Evolutionary conservation across 2,888 invertebrate species (phyloP).

Genomic region (Arctia plantaginis): DNA sequence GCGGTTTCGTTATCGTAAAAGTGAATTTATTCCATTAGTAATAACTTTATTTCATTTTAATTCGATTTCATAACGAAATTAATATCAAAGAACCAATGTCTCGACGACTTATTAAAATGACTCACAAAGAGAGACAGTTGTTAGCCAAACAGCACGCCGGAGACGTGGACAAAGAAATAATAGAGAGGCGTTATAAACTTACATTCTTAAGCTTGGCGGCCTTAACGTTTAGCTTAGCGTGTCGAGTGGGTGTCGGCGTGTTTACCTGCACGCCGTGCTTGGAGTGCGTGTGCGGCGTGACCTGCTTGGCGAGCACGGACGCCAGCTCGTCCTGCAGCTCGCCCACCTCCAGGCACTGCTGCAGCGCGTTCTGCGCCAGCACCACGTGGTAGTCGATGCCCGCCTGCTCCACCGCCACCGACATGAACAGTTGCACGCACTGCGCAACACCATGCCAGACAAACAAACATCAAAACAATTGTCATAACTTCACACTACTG

Average conservation of each 20-base stretch:
- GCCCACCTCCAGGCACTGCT: constrained; percentile 93
- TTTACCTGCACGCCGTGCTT: constrained; percentile 94
- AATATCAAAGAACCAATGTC: background rate
- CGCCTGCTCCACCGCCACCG: constrained; percentile 97
- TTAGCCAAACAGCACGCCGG: constrained; percentile 32
- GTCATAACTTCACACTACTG: no score
- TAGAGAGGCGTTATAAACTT: constrained; percentile 58
- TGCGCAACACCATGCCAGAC: constrained; percentile 64
- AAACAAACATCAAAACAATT: background rate
- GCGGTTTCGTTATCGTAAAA: no score
- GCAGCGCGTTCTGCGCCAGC: constrained; percentile 97
- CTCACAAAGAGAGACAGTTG: background rate
- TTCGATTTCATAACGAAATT: background rate
- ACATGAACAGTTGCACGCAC: constrained; percentile 98
- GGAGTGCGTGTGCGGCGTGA: constrained; percentile 93
- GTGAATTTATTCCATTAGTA: background rate
- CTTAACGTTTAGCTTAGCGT: constrained; percentile 63
- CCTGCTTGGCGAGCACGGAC: constrained; percentile 96
- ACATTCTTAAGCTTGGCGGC: constrained; percentile 82
- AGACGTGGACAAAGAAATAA: constrained; percentile 14
- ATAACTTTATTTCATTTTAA: background rate
- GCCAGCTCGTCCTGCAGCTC: constrained; percentile 98
- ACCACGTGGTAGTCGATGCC: constrained; percentile 99
- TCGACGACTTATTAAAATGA: background rate
- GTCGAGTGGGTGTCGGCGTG: constrained; percentile 30